Percentiles rank a stretch among this genome's conserved stretches.
phyloP scores from a whole-genome alignment of 2,113 vertebrate genomes.

The Heptranchias perlo region DNA sequence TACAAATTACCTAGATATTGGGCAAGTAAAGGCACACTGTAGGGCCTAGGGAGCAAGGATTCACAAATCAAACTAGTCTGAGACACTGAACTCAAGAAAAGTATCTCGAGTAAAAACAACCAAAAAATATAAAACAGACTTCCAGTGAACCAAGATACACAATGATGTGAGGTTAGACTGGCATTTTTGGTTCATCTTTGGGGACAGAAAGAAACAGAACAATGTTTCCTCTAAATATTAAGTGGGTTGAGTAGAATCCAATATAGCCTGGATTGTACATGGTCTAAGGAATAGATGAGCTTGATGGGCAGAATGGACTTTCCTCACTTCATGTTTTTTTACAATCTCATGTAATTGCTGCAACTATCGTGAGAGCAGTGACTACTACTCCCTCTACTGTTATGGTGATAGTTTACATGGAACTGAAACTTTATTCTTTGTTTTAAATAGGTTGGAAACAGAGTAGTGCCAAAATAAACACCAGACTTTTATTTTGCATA shows the following conservation, averaged over 20 bases:
- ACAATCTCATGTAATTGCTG: neutral
- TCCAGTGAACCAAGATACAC: neutral
- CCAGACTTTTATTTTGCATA: constrained; percentile 10
- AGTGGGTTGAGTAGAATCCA: neutral
- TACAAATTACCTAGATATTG: neutral
- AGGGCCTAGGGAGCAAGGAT: neutral
- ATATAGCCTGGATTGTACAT: neutral
- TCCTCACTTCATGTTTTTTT: neutral
- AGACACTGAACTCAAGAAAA: neutral
- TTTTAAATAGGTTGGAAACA: constrained; percentile 17
- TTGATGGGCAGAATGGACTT: neutral
- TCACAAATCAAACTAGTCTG: neutral
- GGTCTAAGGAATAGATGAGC: neutral
- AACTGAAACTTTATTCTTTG: constrained; percentile 15
- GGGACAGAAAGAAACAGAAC: neutral
- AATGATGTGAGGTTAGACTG: neutral
- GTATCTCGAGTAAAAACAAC: neutral
- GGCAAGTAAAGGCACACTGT: neutral
- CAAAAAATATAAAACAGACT: neutral
- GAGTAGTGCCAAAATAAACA: constrained; percentile 12
- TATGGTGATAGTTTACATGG: neutral
- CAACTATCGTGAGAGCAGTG: neutral
- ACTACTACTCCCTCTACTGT: neutral
- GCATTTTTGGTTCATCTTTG: neutral
- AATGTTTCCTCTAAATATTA: neutral